Evolutionary conservation across 2,797 vertebrate species (phyloP).

Genomic region (Meda fulgida): DNA sequence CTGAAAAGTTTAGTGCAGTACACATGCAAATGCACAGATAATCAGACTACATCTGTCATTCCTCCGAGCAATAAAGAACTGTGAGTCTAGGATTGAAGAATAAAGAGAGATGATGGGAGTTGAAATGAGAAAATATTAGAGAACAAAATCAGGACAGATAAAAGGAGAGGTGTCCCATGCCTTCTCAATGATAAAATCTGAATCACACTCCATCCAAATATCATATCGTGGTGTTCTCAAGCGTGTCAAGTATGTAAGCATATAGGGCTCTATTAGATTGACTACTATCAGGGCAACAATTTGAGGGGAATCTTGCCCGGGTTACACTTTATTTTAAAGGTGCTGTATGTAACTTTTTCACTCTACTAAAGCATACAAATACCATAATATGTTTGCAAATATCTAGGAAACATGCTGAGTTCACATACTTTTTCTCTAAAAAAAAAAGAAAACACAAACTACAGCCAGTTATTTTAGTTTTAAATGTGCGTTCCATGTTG

Average conservation of each 20-base stretch:
- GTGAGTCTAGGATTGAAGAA: not conserved
- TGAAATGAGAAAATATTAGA: slow-evolving; percentile 11
- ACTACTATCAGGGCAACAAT: not conserved
- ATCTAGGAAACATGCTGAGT: too few relatives aligned
- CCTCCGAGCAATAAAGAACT: slow-evolving; percentile 1
- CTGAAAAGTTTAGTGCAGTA: not conserved
- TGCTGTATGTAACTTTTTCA: too few relatives aligned
- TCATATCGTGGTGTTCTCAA: not conserved
- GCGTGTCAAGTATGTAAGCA: not conserved
- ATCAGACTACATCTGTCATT: not conserved
- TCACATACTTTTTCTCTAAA: too few relatives aligned
- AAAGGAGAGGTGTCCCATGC: not conserved
- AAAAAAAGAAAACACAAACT: too few relatives aligned
- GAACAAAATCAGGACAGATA: not conserved
- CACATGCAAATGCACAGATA: slow-evolving; percentile 13
- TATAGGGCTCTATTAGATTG: not conserved
- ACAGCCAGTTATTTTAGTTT: too few relatives aligned
- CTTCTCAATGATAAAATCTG: not conserved
- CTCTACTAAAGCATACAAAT: too few relatives aligned
- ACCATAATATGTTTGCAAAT: too few relatives aligned
- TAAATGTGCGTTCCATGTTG: too few relatives aligned
- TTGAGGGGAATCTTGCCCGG: not conserved
- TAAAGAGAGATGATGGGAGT: not conserved
- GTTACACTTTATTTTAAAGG: too few relatives aligned
- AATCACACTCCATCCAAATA: not conserved